Evolutionary conservation across 2,797 vertebrate genomes (phyloP).

Genomic region (Amphiprion clarkii): DNA sequence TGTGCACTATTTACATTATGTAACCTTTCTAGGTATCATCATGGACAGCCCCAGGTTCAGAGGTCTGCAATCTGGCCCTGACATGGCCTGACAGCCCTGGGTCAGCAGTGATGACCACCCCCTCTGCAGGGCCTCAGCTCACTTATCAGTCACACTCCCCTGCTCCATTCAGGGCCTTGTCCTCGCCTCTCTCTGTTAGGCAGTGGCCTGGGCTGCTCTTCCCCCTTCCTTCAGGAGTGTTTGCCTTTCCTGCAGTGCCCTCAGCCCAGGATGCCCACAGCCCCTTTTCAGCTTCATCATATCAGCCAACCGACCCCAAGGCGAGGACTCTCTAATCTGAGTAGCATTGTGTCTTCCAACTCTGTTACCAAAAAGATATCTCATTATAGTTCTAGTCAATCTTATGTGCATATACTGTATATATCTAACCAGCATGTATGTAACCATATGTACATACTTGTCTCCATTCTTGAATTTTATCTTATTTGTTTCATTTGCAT

Average conservation of each 20-base stretch:
- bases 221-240: constrained; percentile 69
- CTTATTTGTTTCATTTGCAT: constrained; percentile 59
- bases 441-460: constrained; percentile 75
- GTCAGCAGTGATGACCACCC: constrained; percentile 75
- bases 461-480: constrained; percentile 53
- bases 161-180: constrained; percentile 78
- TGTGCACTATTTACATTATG: constrained; percentile 16
- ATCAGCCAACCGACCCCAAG: constrained; percentile 80
- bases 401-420: constrained; percentile 76
- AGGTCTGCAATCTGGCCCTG: constrained; percentile 73
- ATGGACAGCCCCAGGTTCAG: constrained; percentile 77
- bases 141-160: constrained; percentile 71
- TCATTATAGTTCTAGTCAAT: constrained; percentile 61
- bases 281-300: constrained; percentile 72
- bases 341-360: constrained; percentile 74
- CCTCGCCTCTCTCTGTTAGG: constrained; percentile 76
- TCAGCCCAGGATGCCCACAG: constrained; percentile 67
- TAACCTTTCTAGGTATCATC: constrained; percentile 81
- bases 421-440: constrained; percentile 80
- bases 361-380: constrained; percentile 72
- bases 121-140: constrained; percentile 61
- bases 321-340: constrained; percentile 86
- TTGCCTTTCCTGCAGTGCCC: constrained; percentile 79
- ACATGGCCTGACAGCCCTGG: constrained; percentile 84
- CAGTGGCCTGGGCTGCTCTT: constrained; percentile 81